Base-by-base conservation (phyloP, 2,797 vertebrate species). In the Neosalanx taihuensis region DNA sequence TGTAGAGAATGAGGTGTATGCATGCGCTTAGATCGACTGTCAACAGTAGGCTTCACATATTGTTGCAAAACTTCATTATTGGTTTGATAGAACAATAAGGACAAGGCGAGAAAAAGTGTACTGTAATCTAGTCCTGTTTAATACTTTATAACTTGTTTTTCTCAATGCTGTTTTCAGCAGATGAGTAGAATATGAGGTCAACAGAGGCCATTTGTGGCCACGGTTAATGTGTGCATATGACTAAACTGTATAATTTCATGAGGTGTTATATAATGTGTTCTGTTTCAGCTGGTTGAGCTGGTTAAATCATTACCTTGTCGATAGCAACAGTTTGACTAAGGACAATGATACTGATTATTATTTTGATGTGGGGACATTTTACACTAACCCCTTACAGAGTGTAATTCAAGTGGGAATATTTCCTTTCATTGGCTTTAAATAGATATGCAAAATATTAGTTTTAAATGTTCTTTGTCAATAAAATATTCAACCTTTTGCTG, bases 401-500 rank as follows among this genome's bases (percentile, higher is more conserved):
- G 37, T 41, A 7, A 29, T 30, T 61, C 23, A 71, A 33, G 23
- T 3, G 20, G n/a, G 7, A 29, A 31, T 53, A 33, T 20, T 53
- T 30, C 46, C 49, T 9, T 63, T 33, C 5, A n/a, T 31, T 13
- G 41, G 60, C 10, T 31, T 41, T 53, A 49, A 26, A 23, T 13
- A 49, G 37, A 29, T 20, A 7, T 7, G 18, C 15, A 5, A 60
- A 53, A n/a, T 63, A 63, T 49, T 5, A 53, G 29, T 63, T 53
- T 70, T 62, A 64, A 71, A 63, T 12, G 20, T n/a, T 2, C 60
- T 64, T 33, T 23, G 61, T 35, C 46, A 63, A 64, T 64, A 71
- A 23, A 30, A 5, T 12, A 53, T 70, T 70, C 49, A 31, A 41
- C 7, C 31, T 62, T 51, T 41, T 62, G 35, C 69, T 70, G 35